A percentile compares a stretch with the other conserved stretches of the same genome.
These are phyloP conservation scores for Gymnocheta viridis DNA, from an alignment of 2,888 invertebrate genomes.

Conservation along the genomic window DNA sequence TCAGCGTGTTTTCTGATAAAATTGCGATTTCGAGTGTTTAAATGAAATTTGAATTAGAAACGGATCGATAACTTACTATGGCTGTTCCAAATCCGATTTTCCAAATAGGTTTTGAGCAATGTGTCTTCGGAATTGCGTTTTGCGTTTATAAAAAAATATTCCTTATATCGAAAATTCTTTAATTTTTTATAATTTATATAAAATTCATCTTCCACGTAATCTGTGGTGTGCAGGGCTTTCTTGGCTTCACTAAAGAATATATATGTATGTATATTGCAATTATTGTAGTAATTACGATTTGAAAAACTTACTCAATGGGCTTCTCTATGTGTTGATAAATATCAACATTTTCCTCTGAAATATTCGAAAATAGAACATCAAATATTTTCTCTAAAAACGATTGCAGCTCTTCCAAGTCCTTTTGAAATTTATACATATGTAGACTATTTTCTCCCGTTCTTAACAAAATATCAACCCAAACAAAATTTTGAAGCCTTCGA, in stretches of 20 bases:
- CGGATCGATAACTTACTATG: slow-evolving; percentile 30
- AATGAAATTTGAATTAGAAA: not conserved
- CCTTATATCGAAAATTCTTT: not conserved
- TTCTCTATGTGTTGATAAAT: slow-evolving; percentile 30
- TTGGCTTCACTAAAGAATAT: slow-evolving; percentile 25
- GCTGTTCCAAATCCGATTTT: slow-evolving; percentile 39
- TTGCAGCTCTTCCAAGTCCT: slow-evolving; percentile 48
- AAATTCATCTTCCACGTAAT: slow-evolving; percentile 27
- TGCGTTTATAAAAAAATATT: slow-evolving; percentile 1
- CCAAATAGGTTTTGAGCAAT: slow-evolving; percentile 30
- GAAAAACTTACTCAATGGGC: slow-evolving; percentile 33
- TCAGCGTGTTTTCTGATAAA: no score
- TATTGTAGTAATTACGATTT: not conserved
- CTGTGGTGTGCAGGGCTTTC: slow-evolving; percentile 17
- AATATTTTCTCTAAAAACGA: slow-evolving; percentile 33
- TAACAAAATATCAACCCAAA: slow-evolving; percentile 60
- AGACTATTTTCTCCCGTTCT: slow-evolving; percentile 11
- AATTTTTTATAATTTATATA: slow-evolving; percentile 4
- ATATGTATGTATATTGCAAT: not conserved
- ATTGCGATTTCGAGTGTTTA: not conserved
- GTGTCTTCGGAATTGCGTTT: slow-evolving; percentile 17
- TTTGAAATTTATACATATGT: slow-evolving; percentile 52
- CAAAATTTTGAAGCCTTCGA: slow-evolving; percentile 41
- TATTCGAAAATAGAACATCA: slow-evolving; percentile 17
- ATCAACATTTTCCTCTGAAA: slow-evolving; percentile 5